These are phyloP conservation scores for Drosophila monieri DNA, from an alignment of 2,888 invertebrate genomes.

Conservation along the genomic window DNA sequence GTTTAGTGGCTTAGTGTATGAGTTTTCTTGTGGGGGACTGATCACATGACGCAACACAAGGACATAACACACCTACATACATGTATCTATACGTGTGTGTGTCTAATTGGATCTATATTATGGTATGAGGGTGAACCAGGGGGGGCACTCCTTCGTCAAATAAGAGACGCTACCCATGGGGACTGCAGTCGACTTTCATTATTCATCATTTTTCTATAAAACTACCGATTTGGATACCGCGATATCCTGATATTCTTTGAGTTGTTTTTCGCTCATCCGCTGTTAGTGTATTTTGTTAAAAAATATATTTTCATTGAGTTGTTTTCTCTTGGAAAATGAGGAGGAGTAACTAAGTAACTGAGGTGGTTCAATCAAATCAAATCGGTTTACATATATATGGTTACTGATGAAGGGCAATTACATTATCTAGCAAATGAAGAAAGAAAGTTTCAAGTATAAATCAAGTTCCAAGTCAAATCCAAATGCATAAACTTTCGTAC, in stretches of 20 bases:
- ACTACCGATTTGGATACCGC: constrained; percentile 15
- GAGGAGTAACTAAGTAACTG: constrained; percentile 4
- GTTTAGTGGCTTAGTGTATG: constrained; percentile 25
- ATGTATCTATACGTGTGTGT: constrained; percentile 44
- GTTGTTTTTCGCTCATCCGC: constrained; percentile 18
- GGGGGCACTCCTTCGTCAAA: constrained; percentile 47
- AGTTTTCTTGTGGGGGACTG: constrained; percentile 50
- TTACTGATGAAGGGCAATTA: constrained; percentile 12
- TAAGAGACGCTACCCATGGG: constrained; percentile 82
- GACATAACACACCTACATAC: constrained; percentile 70
- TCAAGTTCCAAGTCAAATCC: constrained; percentile 32
- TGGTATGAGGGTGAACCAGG: constrained; percentile 42
- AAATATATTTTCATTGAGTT: background rate
- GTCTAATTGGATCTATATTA: constrained; percentile 38
- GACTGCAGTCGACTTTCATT: constrained; percentile 83
- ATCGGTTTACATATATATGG: constrained; percentile 3
- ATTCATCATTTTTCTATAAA: constrained; percentile 21
- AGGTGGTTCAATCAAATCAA: constrained; percentile 21
- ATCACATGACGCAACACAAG: constrained; percentile 73
- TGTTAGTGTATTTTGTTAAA: constrained; percentile 23
- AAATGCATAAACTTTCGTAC: constrained; percentile 58
- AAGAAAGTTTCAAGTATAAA: constrained; percentile 49
- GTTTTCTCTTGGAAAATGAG: constrained; percentile 35
- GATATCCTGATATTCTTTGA: background rate
- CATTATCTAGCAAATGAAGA: constrained; percentile 34